Evolutionary conservation across 2,888 invertebrate species (phyloP).

Genomic region (Drosophila kambysellisi): DNA sequence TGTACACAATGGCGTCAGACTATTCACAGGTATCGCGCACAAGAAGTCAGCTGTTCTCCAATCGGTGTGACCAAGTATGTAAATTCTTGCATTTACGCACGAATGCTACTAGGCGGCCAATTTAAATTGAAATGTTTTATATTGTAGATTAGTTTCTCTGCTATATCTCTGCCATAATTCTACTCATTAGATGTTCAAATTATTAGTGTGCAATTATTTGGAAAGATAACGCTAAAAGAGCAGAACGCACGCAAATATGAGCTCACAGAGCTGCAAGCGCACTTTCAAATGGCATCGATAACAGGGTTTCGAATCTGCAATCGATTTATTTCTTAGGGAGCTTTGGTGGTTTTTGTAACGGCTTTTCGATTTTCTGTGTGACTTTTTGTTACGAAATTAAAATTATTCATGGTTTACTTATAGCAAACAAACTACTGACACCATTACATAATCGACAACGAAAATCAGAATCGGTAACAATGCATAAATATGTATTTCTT

Average conservation of each 20-base stretch:
- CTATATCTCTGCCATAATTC: not conserved
- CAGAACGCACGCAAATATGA: not conserved
- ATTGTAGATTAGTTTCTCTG: not conserved
- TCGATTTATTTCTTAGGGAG: not conserved
- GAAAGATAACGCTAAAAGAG: not conserved
- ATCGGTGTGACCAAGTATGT: constrained; percentile 21
- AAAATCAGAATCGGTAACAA: not conserved
- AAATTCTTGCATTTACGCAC: not conserved
- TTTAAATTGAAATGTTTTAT: constrained; percentile 6
- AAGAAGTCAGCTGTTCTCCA: constrained; percentile 37
- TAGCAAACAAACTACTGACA: not conserved
- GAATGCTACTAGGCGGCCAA: not conserved
- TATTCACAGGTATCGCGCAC: constrained; percentile 47
- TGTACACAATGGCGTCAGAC: constrained; percentile 61
- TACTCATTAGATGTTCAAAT: not conserved
- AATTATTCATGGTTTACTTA: not conserved
- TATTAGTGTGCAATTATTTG: not conserved
- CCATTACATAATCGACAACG: constrained; percentile 6
- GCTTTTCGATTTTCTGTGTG: not conserved
- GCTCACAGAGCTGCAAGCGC: not conserved
- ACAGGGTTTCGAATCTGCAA: not conserved
- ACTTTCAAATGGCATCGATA: not conserved
- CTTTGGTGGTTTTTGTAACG: not conserved
- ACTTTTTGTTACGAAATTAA: too few relatives aligned
- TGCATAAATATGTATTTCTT: not conserved